Base-by-base conservation (phyloP, 2,888 invertebrate genomes). In the Campoplex nolae region DNA sequence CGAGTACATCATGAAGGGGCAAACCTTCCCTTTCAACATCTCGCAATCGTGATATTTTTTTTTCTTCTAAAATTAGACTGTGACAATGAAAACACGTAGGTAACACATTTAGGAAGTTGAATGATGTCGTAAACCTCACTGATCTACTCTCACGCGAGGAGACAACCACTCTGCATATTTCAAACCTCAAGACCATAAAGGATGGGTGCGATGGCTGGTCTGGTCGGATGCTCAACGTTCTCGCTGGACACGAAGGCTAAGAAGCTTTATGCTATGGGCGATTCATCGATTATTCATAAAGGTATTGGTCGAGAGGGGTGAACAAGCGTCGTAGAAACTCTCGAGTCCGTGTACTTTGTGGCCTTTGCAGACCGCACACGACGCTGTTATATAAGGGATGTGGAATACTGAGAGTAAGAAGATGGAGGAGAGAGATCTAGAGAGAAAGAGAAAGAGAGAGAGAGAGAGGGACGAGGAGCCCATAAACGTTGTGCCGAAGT, bases 201-300 rank as follows among this genome's bases (percentile, higher is more conserved):
- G 42, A 75, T 56, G 51, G 58, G 68, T 54, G 38, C 48, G 76
- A 11, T 48, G 23, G 48, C 35, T 16, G 35, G 23, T 28, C 42
- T 42, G 35, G 48, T 28, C 28, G 73, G 16, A 18, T n/a, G 74
- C 62, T 45, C 45, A 28, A 73, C 51, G 79, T 74, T 35, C 45
- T 73, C 8, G 67, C 71, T 23, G 84, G 87, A 83, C 83, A 83
- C 75, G 84, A 73, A 76, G 76, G 76, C 84, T 73, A 73, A 82
- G 83, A 73, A 84, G 83, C 84, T 87, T 87, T 87, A 84, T 87
- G 79, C 76, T 73, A 67, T 68, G 82, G 82, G 84, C 75, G 82
- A 82, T 84, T 84, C 87, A 87, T 87, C 84, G 87, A 87, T 87
- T 87, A 87, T 87, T 87, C 87, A 87, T 87, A 84, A 87, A 85